Evolutionary conservation across 1,140 invertebrate species (phyloP).

Genomic region (Caenorhabditis inopinata): DNA sequence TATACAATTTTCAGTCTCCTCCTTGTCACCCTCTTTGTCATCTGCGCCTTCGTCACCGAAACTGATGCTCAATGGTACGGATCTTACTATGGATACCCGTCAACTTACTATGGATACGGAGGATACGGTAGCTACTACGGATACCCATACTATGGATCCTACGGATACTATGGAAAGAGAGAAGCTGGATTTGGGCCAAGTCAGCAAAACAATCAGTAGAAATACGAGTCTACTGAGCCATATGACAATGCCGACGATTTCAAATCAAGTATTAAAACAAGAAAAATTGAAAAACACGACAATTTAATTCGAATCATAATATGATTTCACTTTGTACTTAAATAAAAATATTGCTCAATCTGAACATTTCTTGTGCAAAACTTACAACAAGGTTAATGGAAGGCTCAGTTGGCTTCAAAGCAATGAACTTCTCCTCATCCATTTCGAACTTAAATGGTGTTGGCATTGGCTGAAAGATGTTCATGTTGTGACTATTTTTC

Average conservation of each 20-base stretch:
- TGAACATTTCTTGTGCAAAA: not conserved
- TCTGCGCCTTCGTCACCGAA: slow-evolving; percentile 35
- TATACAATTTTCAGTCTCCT: slow-evolving; percentile 26
- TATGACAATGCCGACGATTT: not conserved
- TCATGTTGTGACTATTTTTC: not conserved
- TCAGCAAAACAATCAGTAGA: slow-evolving; percentile 15
- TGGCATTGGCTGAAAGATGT: not conserved
- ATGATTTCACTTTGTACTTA: not conserved
- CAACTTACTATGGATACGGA: slow-evolving; percentile 33
- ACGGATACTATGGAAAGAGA: slow-evolving; percentile 37
- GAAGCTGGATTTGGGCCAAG: slow-evolving; percentile 27
- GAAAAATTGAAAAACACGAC: not conserved
- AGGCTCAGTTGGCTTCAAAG: not conserved
- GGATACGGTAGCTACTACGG: slow-evolving; percentile 5
- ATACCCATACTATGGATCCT: slow-evolving; percentile 32
- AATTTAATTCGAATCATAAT: not conserved
- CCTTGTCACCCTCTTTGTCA: slow-evolving; percentile 31
- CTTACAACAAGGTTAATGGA: not conserved
- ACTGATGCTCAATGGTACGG: slow-evolving; percentile 37
- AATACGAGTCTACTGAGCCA: not conserved
- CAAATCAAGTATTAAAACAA: not conserved
- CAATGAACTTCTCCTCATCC: not conserved
- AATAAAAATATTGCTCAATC: slow-evolving; percentile 24
- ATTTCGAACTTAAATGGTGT: not conserved
- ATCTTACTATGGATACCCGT: slow-evolving; percentile 16